Evolutionary conservation across 2,797 vertebrate species (phyloP), one percentile per base, ranked within the genome.

Genomic region (Gobio occitaniae): DNA sequence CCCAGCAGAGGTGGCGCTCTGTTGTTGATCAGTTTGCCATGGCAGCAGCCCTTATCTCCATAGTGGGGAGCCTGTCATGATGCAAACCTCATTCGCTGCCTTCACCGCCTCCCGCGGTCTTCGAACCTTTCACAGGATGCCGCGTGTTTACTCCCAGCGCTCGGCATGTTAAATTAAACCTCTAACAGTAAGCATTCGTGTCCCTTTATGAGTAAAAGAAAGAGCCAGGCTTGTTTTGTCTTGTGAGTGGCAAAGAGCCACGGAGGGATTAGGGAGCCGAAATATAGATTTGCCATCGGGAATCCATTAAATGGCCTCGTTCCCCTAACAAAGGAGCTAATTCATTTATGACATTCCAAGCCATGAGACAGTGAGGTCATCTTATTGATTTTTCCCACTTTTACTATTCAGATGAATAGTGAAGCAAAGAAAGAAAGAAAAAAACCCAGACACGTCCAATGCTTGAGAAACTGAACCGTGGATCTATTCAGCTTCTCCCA

Each of bases 311-410:
- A 88, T 52, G 86, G 75, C 85, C 90, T 25, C 65, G 83, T 91
- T 91, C 83, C 72, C 71, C 87, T 77, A 84, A 95, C 94, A 96
- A 95, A 90, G 89, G 78, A 85, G 25, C 88, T 89, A 91, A 95
- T 95, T 95, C 90, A 94, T 92, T 91, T 89, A 92, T 93, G 92
- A 91, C 88, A 91, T 92, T 93, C 91, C 87, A 82, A 72, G 89
- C 89, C 70, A 83, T 84, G 91, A 91, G 91, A 91, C 85, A 87
- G 90, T 94, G 94, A 94, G 92, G 91, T 95, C 92, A 94, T 91
- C 91, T 92, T 90, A 92, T 89, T 92, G 92, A 94, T 94, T 93
- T 92, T 91, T 90, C 86, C 63, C 52, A 75, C 91, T 88, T 80
- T 78, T 87, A 76, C 83, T 77, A 86, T 92, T 90, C 89, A 89